Conservation (phyloP, 2,888 invertebrate genomes). For the Microplitis manilae region DNA sequence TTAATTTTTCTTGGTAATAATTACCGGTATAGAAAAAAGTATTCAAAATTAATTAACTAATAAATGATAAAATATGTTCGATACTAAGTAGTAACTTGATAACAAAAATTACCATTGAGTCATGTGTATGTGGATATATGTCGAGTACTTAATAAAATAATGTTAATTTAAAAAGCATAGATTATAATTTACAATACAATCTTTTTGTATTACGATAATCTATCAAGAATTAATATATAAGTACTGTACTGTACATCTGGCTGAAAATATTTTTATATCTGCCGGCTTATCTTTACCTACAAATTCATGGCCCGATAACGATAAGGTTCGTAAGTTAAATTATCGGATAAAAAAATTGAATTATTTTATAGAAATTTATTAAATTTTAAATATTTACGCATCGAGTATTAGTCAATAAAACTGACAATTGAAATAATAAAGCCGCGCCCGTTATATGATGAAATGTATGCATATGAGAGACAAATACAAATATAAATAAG, state of each 20-base stretch:
- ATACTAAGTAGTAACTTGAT: neutral
- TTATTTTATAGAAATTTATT: neutral
- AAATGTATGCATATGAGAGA: neutral
- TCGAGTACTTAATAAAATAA: neutral
- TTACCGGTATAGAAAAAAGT: too few relatives aligned
- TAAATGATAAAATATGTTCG: too few relatives aligned
- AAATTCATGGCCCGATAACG: neutral
- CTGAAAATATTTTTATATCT: neutral
- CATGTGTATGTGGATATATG: neutral
- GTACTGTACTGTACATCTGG: neutral
- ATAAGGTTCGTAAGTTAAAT: neutral
- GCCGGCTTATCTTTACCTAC: neutral
- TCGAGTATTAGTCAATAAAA: neutral
- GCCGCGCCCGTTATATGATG: neutral
- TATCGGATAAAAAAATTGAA: neutral
- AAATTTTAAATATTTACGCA: neutral
- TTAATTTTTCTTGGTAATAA: too few relatives aligned
- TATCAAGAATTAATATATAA: neutral
- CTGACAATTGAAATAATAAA: neutral
- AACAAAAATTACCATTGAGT: neutral
- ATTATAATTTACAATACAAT: neutral
- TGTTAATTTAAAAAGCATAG: neutral
- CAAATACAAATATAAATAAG: constrained; percentile 6
- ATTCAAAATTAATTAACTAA: too few relatives aligned
- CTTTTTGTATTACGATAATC: neutral